These are phyloP conservation scores for Cottoperca gobio DNA, from an alignment of 2,797 vertebrate species.

Conservation along the genomic window DNA sequence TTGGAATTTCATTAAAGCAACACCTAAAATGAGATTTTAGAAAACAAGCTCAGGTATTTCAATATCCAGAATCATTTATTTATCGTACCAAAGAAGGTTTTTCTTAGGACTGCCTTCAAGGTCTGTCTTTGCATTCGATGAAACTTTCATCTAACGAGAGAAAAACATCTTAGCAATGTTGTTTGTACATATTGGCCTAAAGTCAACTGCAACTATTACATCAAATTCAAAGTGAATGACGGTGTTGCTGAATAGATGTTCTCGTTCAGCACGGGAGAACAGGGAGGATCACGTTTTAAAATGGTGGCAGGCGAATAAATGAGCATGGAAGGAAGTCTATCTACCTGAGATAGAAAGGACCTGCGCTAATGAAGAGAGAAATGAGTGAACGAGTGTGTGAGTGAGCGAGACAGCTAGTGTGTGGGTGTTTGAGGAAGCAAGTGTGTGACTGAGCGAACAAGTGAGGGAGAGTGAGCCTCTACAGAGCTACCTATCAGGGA, in stretches of 20 bases:
- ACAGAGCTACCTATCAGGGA: constrained; percentile 50
- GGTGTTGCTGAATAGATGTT: constrained; percentile 28
- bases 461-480: constrained; percentile 47
- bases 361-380: constrained; percentile 65
- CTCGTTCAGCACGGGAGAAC: constrained; percentile 25
- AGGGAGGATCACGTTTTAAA: constrained; percentile 25
- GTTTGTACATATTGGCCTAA: constrained; percentile 3
- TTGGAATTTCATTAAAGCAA: background rate
- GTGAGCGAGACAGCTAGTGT: constrained; percentile 58
- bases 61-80: background rate
- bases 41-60: background rate
- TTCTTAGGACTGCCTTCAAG: background rate
- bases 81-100: too few species aligned
- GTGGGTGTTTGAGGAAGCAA: constrained; percentile 56
- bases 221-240: constrained; percentile 29
- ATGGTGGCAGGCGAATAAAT: constrained; percentile 53
- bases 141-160: background rate
- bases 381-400: constrained; percentile 59
- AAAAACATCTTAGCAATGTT: background rate
- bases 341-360: constrained; percentile 57
- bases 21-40: background rate
- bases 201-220: constrained; percentile 9
- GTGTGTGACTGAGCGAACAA: constrained; percentile 59
- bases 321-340: constrained; percentile 52
- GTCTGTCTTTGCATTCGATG: background rate